phyloP scores from a whole-genome alignment of 2,888 invertebrate species.

The Stegana nigrithorax region DNA sequence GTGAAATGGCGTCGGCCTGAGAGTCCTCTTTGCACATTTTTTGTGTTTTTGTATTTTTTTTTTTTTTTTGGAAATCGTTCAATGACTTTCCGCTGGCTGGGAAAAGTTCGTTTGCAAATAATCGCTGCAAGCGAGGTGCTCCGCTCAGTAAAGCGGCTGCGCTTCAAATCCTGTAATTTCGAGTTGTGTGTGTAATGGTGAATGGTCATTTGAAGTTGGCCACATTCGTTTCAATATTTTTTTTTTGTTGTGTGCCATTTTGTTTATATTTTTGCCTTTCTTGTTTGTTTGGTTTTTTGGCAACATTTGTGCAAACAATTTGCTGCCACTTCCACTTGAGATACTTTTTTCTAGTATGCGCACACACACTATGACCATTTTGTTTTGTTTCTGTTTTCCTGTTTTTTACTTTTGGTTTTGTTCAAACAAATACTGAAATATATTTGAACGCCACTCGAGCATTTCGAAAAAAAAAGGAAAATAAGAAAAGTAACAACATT shows the following conservation, averaged over 20 bases:
- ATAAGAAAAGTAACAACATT: neutral
- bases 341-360: neutral
- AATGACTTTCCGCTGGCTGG: constrained; percentile 41
- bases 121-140: constrained; percentile 45
- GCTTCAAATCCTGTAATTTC: too few relatives aligned
- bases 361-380: neutral
- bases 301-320: constrained; percentile 20
- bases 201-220: constrained; percentile 28
- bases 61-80: constrained; percentile 39
- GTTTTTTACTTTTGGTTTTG: constrained; percentile 6
- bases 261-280: neutral
- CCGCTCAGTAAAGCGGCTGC: neutral
- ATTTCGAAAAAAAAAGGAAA: neutral
- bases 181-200: neutral
- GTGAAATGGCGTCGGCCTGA: too few relatives aligned
- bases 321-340: constrained; percentile 8
- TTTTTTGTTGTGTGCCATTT: neutral
- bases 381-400: constrained; percentile 9
- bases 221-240: neutral
- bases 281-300: constrained; percentile 1
- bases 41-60: constrained; percentile 36
- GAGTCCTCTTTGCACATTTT: neutral
- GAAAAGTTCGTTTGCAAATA: constrained; percentile 56
- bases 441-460: neutral
- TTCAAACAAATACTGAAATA: too few relatives aligned